A percentile compares a stretch with the other conserved stretches of the same genome.
Evolutionary conservation across 92 coral and sea anemone species (phyloP).

Genomic region (Muricea muricata): DNA sequence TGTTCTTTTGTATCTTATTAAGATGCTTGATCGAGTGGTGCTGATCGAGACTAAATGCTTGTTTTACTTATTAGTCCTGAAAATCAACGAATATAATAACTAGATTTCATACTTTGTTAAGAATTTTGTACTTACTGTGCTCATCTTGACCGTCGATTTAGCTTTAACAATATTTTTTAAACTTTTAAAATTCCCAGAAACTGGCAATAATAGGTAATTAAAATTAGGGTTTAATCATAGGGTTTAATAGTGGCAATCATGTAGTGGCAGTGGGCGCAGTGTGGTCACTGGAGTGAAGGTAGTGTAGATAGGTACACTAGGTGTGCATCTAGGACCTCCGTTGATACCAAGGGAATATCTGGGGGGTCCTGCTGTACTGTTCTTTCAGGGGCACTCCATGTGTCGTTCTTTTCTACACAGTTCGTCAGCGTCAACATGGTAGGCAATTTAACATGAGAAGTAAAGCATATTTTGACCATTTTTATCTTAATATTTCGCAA

Average conservation of each 20-base stretch:
- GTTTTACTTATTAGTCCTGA: too few species aligned
- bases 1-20: too few species aligned
- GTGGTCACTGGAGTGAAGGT: not conserved
- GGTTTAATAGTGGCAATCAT: too few species aligned
- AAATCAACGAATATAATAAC: too few species aligned
- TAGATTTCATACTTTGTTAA: too few species aligned
- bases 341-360: not conserved
- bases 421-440: slow-evolving; percentile 34
- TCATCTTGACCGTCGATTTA: slow-evolving; percentile 3
- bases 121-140: slow-evolving; percentile 14
- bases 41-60: too few species aligned
- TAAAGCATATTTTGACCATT: not conserved
- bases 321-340: not conserved
- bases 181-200: too few species aligned
- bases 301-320: not conserved
- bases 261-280: too few species aligned
- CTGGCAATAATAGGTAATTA: not conserved
- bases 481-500: not conserved
- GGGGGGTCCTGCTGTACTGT: slow-evolving; percentile 78
- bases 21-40: too few species aligned
- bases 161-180: not conserved
- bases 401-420: slow-evolving; percentile 51
- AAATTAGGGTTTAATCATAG: not conserved
- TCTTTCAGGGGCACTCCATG: slow-evolving; percentile 81
- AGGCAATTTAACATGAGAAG: not conserved